Conservation (phyloP, 1,140 invertebrate genomes). For the Drosophila pseudoananassae region DNA sequence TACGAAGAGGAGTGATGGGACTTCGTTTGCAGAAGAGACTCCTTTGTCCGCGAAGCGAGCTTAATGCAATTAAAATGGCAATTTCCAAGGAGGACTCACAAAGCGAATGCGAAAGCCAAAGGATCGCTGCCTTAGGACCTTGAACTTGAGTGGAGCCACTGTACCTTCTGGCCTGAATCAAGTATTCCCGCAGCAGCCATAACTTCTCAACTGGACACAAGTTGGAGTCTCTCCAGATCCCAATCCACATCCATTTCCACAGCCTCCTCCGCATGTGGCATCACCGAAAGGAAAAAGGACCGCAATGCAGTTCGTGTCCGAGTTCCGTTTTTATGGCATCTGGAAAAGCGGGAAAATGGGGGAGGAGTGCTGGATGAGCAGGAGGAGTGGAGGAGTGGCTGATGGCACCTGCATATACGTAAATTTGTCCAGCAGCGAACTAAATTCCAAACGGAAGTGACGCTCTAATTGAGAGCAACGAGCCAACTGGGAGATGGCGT, state of each 20-base stretch:
- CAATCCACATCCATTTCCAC: constrained; percentile 7
- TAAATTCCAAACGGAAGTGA: constrained; percentile 60
- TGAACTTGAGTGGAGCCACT: constrained; percentile 36
- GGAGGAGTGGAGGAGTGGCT: background rate
- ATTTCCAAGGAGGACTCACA: background rate
- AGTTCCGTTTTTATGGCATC: constrained; percentile 53
- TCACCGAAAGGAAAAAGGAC: constrained; percentile 30
- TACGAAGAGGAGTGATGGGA: constrained; percentile 18
- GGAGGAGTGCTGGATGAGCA: background rate
- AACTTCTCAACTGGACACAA: constrained; percentile 20
- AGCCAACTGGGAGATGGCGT: constrained; percentile 53
- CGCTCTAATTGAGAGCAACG: constrained; percentile 66
- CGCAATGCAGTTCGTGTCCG: constrained; percentile 58
- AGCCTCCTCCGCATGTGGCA: constrained; percentile 5
- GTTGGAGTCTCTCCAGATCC: constrained; percentile 22
- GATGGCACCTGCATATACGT: constrained; percentile 52
- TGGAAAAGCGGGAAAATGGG: constrained; percentile 16
- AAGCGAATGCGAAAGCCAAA: background rate
- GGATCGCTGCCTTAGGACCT: constrained; percentile 16
- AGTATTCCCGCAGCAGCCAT: constrained; percentile 19
- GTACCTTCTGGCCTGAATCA: constrained; percentile 2
- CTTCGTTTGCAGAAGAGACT: constrained; percentile 15
- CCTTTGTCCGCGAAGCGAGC: constrained; percentile 13
- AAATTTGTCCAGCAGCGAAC: constrained; percentile 64
- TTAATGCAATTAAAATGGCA: constrained; percentile 32